These are phyloP conservation scores for Catotricha subobsoleta DNA, from an alignment of 2,888 invertebrate species.

Conservation along the genomic window DNA sequence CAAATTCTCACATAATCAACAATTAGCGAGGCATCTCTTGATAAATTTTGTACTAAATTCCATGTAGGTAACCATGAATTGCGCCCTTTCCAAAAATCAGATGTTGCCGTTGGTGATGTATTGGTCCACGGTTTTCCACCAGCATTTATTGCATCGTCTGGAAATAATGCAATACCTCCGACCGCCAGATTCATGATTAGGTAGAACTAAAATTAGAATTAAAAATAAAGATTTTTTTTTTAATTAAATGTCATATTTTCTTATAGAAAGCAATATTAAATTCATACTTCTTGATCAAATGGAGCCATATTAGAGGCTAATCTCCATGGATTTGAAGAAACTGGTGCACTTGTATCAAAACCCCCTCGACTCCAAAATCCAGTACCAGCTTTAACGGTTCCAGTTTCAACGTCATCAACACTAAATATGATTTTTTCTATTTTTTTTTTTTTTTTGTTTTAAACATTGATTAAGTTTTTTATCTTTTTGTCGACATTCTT, in stretches of 20 bases:
- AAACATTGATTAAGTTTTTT: no score
- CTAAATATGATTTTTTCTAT: constrained; percentile 15
- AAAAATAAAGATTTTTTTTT: constrained; percentile 6
- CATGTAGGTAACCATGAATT: constrained; percentile 39
- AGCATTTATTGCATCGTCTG: constrained; percentile 36
- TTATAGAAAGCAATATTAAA: no score
- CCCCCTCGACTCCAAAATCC: constrained; percentile 50
- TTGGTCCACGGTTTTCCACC: constrained; percentile 37
- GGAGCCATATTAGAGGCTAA: constrained; percentile 38
- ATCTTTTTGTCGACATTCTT: no score
- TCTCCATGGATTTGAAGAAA: constrained; percentile 35
- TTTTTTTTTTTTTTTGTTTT: neutral
- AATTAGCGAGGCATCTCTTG: constrained; percentile 40
- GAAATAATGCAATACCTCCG: constrained; percentile 46
- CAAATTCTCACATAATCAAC: constrained; percentile 50
- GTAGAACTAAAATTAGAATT: constrained; percentile 34
- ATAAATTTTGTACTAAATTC: constrained; percentile 29
- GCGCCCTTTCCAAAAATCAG: constrained; percentile 44
- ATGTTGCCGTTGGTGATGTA: constrained; percentile 26
- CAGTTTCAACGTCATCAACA: constrained; percentile 34
- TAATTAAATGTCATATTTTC: neutral
- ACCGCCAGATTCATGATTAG: constrained; percentile 47
- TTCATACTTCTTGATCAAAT: constrained; percentile 45
- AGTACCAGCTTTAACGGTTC: constrained; percentile 31
- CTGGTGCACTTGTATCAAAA: constrained; percentile 27